Base-by-base conservation (phyloP, 2,113 vertebrate genomes). In the Amphilophus citrinellus region DNA sequence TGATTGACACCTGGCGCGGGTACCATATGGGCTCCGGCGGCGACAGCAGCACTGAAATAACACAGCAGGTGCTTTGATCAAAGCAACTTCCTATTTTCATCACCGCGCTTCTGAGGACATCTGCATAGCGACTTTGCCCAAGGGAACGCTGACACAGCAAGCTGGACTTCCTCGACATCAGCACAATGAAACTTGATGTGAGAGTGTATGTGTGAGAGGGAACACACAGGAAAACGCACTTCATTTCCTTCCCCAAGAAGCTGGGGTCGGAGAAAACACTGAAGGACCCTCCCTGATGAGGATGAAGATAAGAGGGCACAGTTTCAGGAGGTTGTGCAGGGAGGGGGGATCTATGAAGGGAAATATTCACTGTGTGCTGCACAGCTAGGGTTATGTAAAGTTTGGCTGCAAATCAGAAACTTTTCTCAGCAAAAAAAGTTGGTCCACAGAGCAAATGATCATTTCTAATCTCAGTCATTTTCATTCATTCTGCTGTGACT, bases 71-170 rank as follows among this genome's bases (percentile, higher is more conserved):
- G 79, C 88, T 92, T 87, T 89, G 92, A 94, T 94, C 87, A 93
- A 91, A 92, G 87, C 68, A 61, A 71, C 85, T 84, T 91, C 91
- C 86, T 90, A 87, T 95, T 93, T 91, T 89, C 90, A 93, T 90
- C 88, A 66, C 80, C 85, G 11, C 53, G 87, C 90, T 93, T 88
- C 44, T 17, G 87, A 94, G 91, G 83, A 93, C 90, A 91, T 93
- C 91, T 94, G 91, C 92, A 93, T 89, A 85, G 92, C 82, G 17
- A 82, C 89, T 89, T 88, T 81, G 89, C 94, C 87, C 89, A 81
- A 53, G 90, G 93, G 91, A 94, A 80, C 56, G 92, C 93, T 95
- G 94, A 95, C 91, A 86, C 93, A 92, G 93, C 94, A 90, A 88
- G 88, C 86, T 5, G 10, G 73, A 89, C 91, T 93, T 93, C 91